Evolutionary conservation across 2,113 vertebrate genomes (phyloP), one percentile per base, ranked within the genome.

Genomic region (Solea solea): DNA sequence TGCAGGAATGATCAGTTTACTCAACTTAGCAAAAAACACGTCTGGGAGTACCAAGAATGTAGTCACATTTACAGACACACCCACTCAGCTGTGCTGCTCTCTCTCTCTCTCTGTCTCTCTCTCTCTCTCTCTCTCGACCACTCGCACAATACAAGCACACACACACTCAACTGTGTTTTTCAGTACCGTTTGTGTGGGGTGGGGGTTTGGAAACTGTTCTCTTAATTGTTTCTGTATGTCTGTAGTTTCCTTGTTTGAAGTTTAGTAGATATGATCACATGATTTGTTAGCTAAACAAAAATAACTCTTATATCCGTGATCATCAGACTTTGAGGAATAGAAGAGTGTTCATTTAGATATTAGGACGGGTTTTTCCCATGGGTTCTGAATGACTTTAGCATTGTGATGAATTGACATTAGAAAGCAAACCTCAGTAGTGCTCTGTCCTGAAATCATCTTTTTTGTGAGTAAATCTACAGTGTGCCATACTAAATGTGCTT

Each of bases 211-310:
- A 39, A 0, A 0, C n/a, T 39, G 13, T 51, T 56, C 2, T 16
- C 28, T 49, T 11, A 49, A n/a, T 28, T 72, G 42, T n/a, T 1
- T 68, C 44, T 49, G 16, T 52, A 52, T n/a, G 1, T 68, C 44
- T 49, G 16, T 52, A 52, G 52, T 28, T 39, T n/a, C 13, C 60
- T 39, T 42, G 12, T 82, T 64, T 63, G 2, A 7, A 9, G 59
- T 63, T 1, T 16, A n/a, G 61, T 64, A 34, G 39, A 69, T 62
- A 54, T 8, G n/a, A 77, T 77, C 54, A 56, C 56, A 68, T 74
- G 64, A 41, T 9, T 53, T 53, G 3, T 3, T 44, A 7, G 42
- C 51, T 57, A 21, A 74, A 58, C 51, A 81, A 72, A 16, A 74
- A 52, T 1, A 53, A 57, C 16, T 40, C 2, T 66, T 53, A 55